Base-by-base conservation (phyloP, 2,888 invertebrate species). In the Dryobota labecula region DNA sequence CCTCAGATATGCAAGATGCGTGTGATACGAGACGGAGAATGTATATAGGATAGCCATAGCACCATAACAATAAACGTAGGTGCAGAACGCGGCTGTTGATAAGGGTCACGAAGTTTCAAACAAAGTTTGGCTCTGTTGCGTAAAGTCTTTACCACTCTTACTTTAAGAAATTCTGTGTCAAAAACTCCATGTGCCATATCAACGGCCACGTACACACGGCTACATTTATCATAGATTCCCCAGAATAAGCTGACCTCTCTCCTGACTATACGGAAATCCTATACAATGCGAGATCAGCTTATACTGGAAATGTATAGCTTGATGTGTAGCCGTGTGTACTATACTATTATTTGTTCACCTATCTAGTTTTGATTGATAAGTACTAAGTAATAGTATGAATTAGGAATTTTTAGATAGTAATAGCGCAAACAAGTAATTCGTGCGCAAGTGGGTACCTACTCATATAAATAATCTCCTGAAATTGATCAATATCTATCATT, bases 401-500 rank as follows among this genome's bases (percentile, higher is more conserved):
- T 45, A 67, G 9, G 2, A 18, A 56, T 43, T 11, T 56, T 36
- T 15, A 47, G 47, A 41, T 54, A 56, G 0, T 43, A 79, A 49
- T 24, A 49, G 6, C 15, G 6, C 15, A 43, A 38, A 30, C 1
- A 72, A 24, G 4, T 54, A 15, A 49, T 27, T 54, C 8, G n/a
- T 41, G 9, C 18, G 27, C 15, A 51, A 24, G 0, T 53, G 1
- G 7, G 13, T 27, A n/a, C n/a, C n/a, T n/a, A n/a, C 30, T 56
- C 20, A 5, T 15, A 49, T 53, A 11, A 53, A 30, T 54, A 54
- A 75, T 79, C 74, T 45, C 6, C 18, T 18, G 2, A 61, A 51
- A 36, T 11, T 43, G 43, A 74, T 74, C 11, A 49, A 56, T 74
- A 56, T 79, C 47, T 71, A 43, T 13, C 0, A 20, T 27, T 11